Percentiles rank a stretch among this genome's conserved stretches.
phyloP scores from a whole-genome alignment of 2,797 vertebrate genomes.

The Poeciliopsis gracilis region DNA sequence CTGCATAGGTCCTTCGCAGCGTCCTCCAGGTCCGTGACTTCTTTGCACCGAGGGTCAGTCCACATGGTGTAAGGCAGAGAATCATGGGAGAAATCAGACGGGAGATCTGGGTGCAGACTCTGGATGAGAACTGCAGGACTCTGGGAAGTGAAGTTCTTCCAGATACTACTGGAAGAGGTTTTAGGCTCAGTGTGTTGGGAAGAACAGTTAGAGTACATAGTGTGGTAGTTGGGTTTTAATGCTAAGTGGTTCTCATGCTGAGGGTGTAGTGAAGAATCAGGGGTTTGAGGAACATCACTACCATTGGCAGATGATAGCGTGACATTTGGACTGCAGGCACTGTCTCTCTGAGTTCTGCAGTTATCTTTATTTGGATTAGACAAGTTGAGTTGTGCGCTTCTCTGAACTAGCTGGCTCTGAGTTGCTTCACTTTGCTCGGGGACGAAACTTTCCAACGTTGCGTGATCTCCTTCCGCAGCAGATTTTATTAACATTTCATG shows the following conservation, averaged over 20 bases:
- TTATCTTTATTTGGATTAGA: constrained; percentile 34
- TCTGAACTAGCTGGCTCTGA: constrained; percentile 33
- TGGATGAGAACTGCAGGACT: constrained; percentile 80
- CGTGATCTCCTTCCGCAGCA: constrained; percentile 38
- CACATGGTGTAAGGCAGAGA: constrained; percentile 80
- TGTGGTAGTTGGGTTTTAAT: constrained; percentile 44
- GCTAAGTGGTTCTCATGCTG: constrained; percentile 52
- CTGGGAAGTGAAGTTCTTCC: constrained; percentile 79
- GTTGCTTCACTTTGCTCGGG: constrained; percentile 16
- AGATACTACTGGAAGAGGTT: constrained; percentile 75
- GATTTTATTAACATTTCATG: constrained; percentile 48
- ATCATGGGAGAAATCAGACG: constrained; percentile 74
- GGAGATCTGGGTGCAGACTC: constrained; percentile 75
- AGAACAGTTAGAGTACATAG: constrained; percentile 48
- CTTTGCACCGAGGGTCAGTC: constrained; percentile 78
- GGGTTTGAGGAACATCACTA: constrained; percentile 22
- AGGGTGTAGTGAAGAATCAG: constrained; percentile 26
- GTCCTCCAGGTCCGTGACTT: constrained; percentile 76
- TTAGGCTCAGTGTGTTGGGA: constrained; percentile 64
- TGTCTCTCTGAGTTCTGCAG: constrained; percentile 26
- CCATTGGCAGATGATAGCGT: constrained; percentile 32
- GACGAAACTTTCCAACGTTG: constrained; percentile 37
- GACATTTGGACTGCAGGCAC: constrained; percentile 24
- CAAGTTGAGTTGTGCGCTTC: constrained; percentile 26
- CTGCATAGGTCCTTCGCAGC: constrained; percentile 57